phyloP scores from a whole-genome alignment of 2,113 vertebrate genomes.

The Zapus hudsonius region DNA sequence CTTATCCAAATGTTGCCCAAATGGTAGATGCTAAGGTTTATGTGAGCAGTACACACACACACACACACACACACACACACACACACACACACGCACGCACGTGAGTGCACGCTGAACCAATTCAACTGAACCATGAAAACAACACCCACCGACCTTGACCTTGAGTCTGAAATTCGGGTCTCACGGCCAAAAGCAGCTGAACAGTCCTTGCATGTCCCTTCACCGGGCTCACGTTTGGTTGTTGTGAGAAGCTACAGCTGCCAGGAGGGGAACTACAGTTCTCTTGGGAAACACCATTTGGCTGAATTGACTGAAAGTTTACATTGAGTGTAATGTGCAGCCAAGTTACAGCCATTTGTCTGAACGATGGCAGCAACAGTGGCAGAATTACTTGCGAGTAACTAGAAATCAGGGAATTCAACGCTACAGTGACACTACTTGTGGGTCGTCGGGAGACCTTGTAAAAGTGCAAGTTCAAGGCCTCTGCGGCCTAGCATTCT shows the following conservation, averaged over 20 bases:
- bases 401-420: background rate
- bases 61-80: background rate
- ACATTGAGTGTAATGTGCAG: background rate
- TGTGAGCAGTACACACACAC: background rate
- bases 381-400: background rate
- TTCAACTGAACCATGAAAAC: background rate
- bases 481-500: background rate
- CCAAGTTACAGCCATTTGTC: background rate
- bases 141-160: slow-evolving; percentile 13
- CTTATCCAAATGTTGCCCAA: background rate
- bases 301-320: slow-evolving; percentile 28
- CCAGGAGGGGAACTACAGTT: background rate
- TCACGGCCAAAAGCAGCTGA: slow-evolving; percentile 22
- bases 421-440: background rate
- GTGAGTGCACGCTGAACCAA: background rate
- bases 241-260: background rate
- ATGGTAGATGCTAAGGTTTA: background rate
- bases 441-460: background rate
- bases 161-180: slow-evolving; percentile 1
- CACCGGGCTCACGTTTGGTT: background rate
- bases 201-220: slow-evolving; percentile 15
- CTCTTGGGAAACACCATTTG: background rate
- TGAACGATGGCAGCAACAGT: background rate
- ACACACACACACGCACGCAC: background rate
- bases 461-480: background rate